Conservation (phyloP, 2,888 invertebrate species). For the Brachyptera putata region DNA sequence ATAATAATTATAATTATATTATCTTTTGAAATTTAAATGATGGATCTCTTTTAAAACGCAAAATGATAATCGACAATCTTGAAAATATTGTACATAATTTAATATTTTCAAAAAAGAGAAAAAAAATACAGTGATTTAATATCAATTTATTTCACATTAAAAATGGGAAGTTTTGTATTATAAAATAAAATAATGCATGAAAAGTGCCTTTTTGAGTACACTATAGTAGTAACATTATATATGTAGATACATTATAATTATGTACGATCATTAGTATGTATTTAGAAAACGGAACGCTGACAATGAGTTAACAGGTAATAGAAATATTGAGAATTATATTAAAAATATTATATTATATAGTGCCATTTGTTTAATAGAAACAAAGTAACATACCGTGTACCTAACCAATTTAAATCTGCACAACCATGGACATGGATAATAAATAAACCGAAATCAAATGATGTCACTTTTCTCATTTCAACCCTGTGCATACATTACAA, state of each 20-base stretch:
- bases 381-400: constrained; percentile 12
- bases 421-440: constrained; percentile 9
- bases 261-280: background rate
- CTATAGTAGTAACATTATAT: constrained; percentile 1
- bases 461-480: too few relatives aligned
- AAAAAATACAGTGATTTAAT: background rate
- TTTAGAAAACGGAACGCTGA: background rate
- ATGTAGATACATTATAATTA: background rate
- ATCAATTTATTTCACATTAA: constrained; percentile 9
- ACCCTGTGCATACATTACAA: too few relatives aligned
- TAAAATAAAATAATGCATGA: background rate
- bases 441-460: constrained; percentile 1
- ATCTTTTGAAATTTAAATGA: constrained; percentile 13
- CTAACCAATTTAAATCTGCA: constrained; percentile 8
- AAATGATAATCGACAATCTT: constrained; percentile 15
- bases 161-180: constrained; percentile 9
- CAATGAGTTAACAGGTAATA: background rate
- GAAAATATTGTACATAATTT: background rate
- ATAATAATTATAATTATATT: background rate
- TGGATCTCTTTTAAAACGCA: constrained; percentile 8
- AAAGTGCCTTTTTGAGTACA: constrained; percentile 19
- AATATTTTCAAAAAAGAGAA: constrained; percentile 1
- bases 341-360: constrained; percentile 1
- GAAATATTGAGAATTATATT: background rate
- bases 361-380: constrained; percentile 18